A percentile compares a stretch with the other conserved stretches of the same genome.
phyloP scores from a whole-genome alignment of 2,113 vertebrate genomes.

The Prietella phreatophila region DNA sequence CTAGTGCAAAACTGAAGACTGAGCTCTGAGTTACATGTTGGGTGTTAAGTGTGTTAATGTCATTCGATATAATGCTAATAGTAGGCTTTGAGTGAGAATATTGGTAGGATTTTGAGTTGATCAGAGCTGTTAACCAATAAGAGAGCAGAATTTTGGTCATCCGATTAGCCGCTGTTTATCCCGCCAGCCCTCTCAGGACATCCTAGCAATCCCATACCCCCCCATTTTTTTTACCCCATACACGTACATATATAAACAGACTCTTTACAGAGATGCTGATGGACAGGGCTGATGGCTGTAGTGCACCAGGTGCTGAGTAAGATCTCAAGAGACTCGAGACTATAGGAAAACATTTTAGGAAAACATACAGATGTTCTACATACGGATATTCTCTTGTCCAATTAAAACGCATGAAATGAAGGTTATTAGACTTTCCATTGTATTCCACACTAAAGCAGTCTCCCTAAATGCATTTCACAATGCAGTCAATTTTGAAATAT shows the following conservation, averaged over 20 bases:
- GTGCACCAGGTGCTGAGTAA: slow-evolving; percentile 58
- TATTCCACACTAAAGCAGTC: neutral
- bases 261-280: neutral
- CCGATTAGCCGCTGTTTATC: neutral
- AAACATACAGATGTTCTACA: neutral
- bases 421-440: neutral
- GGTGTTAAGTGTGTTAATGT: neutral
- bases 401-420: neutral
- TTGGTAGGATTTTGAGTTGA: neutral
- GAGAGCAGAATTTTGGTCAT: no score
- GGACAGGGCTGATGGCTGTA: slow-evolving; percentile 22
- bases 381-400: neutral
- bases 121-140: neutral
- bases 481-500: no score
- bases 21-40: neutral
- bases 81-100: neutral
- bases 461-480: no score
- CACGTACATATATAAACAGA: neutral
- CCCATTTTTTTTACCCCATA: neutral
- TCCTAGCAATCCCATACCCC: neutral
- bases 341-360: neutral
- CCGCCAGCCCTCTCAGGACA: neutral
- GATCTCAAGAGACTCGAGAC: slow-evolving; percentile 49
- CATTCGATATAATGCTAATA: neutral
- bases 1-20: neutral